Evolutionary conservation across 2,888 invertebrate genomes (phyloP).

Genomic region (Clitarchus hookeri): DNA sequence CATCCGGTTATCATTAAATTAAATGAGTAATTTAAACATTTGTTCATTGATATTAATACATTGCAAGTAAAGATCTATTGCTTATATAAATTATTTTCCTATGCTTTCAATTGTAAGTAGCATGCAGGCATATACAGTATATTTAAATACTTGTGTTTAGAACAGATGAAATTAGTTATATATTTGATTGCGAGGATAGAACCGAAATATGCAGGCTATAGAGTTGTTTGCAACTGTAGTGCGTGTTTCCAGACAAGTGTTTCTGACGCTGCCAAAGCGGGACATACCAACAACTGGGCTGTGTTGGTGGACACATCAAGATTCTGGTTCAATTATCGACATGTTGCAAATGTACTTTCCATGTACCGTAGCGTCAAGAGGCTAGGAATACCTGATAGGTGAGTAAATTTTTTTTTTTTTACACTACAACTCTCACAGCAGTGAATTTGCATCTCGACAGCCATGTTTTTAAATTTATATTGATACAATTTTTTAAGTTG

Average conservation of each 20-base stretch:
- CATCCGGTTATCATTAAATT: too few species aligned
- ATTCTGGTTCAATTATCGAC: slow-evolving; percentile 99
- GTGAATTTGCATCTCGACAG: too few species aligned
- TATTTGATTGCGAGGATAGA: neutral
- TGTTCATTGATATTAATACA: too few species aligned
- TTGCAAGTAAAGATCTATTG: too few species aligned
- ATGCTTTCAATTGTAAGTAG: too few species aligned
- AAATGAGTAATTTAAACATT: too few species aligned
- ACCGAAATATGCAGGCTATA: too few species aligned
- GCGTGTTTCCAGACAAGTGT: neutral
- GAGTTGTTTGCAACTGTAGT: neutral
- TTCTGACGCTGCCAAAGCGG: slow-evolving; percentile 50
- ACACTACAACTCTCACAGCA: too few species aligned
- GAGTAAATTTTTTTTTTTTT: slow-evolving; percentile 25
- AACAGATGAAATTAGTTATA: neutral
- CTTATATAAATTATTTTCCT: too few species aligned
- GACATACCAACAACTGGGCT: slow-evolving; percentile 99
- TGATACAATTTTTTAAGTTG: too few species aligned
- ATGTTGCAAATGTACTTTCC: slow-evolving; percentile 98
- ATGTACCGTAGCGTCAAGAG: slow-evolving; percentile 98
- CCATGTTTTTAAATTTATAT: too few species aligned
- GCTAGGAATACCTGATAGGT: slow-evolving; percentile 94
- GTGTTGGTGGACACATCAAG: slow-evolving; percentile 97
- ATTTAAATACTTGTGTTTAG: neutral
- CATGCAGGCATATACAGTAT: neutral